Percentiles rank a stretch among this genome's conserved stretches.
Evolutionary conservation across 2,888 invertebrate genomes (phyloP).

Genomic region (Dynastes maya): DNA sequence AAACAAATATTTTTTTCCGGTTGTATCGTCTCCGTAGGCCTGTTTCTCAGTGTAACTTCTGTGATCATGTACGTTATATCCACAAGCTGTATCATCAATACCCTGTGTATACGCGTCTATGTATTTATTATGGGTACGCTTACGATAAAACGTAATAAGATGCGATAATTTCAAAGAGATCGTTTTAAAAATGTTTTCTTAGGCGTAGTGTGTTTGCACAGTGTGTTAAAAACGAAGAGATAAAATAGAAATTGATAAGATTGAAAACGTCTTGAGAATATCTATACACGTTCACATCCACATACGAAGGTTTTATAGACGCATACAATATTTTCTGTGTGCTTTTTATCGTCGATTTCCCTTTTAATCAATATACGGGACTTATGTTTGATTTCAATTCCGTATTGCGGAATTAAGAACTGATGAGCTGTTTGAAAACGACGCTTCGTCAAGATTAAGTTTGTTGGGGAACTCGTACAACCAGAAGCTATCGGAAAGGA

Average conservation of each 20-base stretch:
- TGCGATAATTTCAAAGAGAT: constrained; percentile 45
- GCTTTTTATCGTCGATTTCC: constrained; percentile 5
- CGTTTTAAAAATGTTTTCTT: constrained; percentile 49
- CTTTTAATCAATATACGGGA: neutral
- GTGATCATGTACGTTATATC: constrained; percentile 11
- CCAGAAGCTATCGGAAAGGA: neutral
- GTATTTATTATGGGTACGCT: constrained; percentile 41
- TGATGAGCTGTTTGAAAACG: neutral
- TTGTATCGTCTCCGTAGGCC: neutral
- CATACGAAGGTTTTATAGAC: neutral
- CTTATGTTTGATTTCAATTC: constrained; percentile 19
- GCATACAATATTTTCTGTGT: constrained; percentile 36
- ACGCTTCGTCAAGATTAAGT: neutral
- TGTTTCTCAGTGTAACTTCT: constrained; percentile 1
- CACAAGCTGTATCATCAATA: neutral
- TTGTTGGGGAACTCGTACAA: neutral
- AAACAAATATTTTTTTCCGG: constrained; percentile 15
- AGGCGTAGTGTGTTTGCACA: constrained; percentile 46
- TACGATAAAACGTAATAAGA: constrained; percentile 41
- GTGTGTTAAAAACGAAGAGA: constrained; percentile 46
- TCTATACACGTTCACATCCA: constrained; percentile 12
- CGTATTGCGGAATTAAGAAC: neutral
- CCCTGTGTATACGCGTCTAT: constrained; percentile 4
- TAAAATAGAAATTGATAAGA: constrained; percentile 48
- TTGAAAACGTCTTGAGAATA: constrained; percentile 44